These are phyloP conservation scores for Zophobas atratus DNA, from an alignment of 1,140 invertebrate genomes.

Conservation along the genomic window DNA sequence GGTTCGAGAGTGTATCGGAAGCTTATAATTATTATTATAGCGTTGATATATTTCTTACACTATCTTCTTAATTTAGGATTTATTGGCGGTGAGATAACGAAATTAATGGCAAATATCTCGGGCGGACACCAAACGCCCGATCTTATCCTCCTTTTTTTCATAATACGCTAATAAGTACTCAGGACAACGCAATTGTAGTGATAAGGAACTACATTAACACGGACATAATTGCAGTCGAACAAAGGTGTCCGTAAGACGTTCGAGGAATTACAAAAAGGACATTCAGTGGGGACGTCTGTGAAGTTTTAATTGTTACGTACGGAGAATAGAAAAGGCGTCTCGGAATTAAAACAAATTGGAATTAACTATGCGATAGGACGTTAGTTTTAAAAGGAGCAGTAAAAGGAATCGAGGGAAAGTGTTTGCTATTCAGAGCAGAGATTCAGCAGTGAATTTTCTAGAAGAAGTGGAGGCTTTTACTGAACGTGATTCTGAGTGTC, in stretches of 20 bases:
- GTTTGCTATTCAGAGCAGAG: slow-evolving; percentile 38
- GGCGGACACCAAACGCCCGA: slow-evolving; percentile 31
- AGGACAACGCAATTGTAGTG: slow-evolving; percentile 43
- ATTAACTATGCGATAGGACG: not conserved
- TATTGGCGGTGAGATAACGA: slow-evolving; percentile 53
- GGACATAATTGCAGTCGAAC: slow-evolving; percentile 19
- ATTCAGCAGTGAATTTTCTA: slow-evolving; percentile 14
- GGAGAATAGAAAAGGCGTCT: not conserved
- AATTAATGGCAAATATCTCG: slow-evolving; percentile 51
- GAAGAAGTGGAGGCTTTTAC: slow-evolving; percentile 33
- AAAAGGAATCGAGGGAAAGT: slow-evolving; percentile 27
- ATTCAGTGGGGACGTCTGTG: not conserved
- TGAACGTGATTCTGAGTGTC: slow-evolving; percentile 23
- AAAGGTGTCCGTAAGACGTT: slow-evolving; percentile 4
- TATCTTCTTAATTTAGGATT: slow-evolving; percentile 55
- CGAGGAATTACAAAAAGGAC: not conserved
- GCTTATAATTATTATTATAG: slow-evolving; percentile 54
- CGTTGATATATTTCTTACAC: slow-evolving; percentile 57
- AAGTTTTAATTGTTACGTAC: slow-evolving; percentile 35
- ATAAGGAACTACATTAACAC: slow-evolving; percentile 40
- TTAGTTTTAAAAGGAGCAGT: slow-evolving; percentile 12
- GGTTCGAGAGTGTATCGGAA: slow-evolving; percentile 44
- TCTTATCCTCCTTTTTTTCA: slow-evolving; percentile 43
- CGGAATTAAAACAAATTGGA: slow-evolving; percentile 1
- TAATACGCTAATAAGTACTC: slow-evolving; percentile 44